Evolutionary conservation across 2,888 invertebrate species (phyloP).

Genomic region (Agriotes lineatus): DNA sequence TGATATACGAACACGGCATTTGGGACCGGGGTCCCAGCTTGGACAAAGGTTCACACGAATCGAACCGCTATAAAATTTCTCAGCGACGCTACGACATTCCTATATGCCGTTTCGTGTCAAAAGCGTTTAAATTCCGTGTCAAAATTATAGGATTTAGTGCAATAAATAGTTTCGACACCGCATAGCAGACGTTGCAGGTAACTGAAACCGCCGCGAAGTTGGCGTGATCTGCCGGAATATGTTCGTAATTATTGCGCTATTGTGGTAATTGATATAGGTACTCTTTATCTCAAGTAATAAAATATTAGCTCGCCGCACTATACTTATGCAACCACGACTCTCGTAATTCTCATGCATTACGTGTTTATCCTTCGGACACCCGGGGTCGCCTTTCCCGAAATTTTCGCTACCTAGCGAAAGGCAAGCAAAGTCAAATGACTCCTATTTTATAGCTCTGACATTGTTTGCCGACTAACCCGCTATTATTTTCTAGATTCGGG

Average conservation of each 20-base stretch:
- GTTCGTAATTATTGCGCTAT: slow-evolving; percentile 44
- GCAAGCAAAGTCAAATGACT: too few relatives aligned
- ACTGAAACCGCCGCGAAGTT: slow-evolving; percentile 39
- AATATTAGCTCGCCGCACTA: slow-evolving; percentile 41
- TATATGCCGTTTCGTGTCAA: slow-evolving; percentile 45
- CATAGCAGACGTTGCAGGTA: slow-evolving; percentile 45
- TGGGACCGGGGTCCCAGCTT: background rate
- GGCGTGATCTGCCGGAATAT: slow-evolving; percentile 44
- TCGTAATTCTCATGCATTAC: slow-evolving; percentile 31
- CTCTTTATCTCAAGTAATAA: slow-evolving; percentile 42
- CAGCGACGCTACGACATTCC: slow-evolving; percentile 35
- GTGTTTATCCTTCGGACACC: slow-evolving; percentile 9
- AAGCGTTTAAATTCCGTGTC: slow-evolving; percentile 48
- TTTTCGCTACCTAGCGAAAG: background rate
- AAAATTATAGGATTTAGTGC: slow-evolving; percentile 50
- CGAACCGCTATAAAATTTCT: slow-evolving; percentile 28
- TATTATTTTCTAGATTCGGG: too few relatives aligned
- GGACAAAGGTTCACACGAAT: slow-evolving; percentile 36
- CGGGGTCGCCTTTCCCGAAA: background rate
- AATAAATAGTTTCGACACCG: slow-evolving; percentile 51
- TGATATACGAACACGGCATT: too few relatives aligned
- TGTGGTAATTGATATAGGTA: slow-evolving; percentile 47
- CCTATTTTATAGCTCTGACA: too few relatives aligned
- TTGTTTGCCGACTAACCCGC: too few relatives aligned
- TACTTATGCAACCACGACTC: slow-evolving; percentile 30